Base-by-base conservation (phyloP, 2,113 vertebrate genomes). In the Trogon melanurus region DNA sequence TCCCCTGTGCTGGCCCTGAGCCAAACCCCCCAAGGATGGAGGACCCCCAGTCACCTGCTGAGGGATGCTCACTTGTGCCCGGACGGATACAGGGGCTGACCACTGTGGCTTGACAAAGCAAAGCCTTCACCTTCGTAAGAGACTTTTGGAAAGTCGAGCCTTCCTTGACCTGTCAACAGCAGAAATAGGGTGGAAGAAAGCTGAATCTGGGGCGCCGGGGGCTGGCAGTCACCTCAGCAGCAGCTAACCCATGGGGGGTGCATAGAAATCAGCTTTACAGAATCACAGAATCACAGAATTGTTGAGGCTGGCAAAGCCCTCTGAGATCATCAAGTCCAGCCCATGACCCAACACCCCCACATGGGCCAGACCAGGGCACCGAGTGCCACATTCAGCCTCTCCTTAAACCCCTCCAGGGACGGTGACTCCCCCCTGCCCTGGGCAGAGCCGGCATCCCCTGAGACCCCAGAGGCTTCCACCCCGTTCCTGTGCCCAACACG, bases 31-130 rank as follows among this genome's bases (percentile, higher is more conserved):
- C 5, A 9, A 29, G 20, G 29, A 34, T 5, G 26, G 16, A 80
- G 80, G 34, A 48, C 32, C 5, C 0, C 0, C 32, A 13, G 65
- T 5, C 2, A 1, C 22, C 62, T 38, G 26, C 16, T 41, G 69
- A 65, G 27, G 58, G 58, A 22, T 29, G 44, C 26, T 67, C 36
- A 4, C 10, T 7, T 13, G 10, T 29, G 56, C 47, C 47, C 1
- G 0, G 32, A 41, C 0, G 1, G n/a, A 48, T 5, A 17, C 45
- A 32, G 14, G 9, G 34, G 11, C 3, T 12, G 6, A 22, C 65
- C 50, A 4, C 10, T 21, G 5, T 1, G 21, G 36, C 69, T 32
- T 2, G 5, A 32, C 12, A 51, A 16, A 47, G 25, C 20, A 56
- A 67, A 87, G 38, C 11, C 48, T 75, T 81, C 56, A 32, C 32